Evolutionary conservation across 2,113 vertebrate genomes (phyloP).

Genomic region (Ascaphus truei): DNA sequence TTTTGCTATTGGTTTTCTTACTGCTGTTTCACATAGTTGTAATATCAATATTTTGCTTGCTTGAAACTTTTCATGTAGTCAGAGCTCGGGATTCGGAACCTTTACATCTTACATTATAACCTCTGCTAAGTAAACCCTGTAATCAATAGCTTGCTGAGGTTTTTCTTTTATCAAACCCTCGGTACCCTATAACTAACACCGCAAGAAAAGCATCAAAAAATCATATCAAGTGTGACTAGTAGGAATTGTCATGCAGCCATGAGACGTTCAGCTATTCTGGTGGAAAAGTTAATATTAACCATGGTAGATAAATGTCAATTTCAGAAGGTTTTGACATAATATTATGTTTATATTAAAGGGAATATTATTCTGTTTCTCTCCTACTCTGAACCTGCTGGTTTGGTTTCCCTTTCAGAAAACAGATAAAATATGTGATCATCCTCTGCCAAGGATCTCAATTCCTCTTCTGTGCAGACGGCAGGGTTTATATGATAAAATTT

Average conservation of each 20-base stretch:
- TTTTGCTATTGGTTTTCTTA: too few relatives aligned
- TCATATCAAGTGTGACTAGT: slow-evolving; percentile 47
- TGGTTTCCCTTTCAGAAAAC: slow-evolving; percentile 57
- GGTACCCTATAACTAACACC: slow-evolving; percentile 55
- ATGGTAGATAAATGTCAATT: slow-evolving; percentile 57
- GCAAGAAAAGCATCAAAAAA: slow-evolving; percentile 52
- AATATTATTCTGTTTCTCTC: slow-evolving; percentile 51
- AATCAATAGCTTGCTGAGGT: slow-evolving; percentile 47
- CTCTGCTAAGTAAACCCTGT: slow-evolving; percentile 51
- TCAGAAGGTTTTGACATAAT: slow-evolving; percentile 44
- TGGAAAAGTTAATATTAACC: slow-evolving; percentile 56
- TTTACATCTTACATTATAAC: slow-evolving; percentile 45
- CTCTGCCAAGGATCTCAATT: slow-evolving; percentile 57
- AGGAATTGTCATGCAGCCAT: slow-evolving; percentile 51
- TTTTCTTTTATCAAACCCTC: slow-evolving; percentile 46
- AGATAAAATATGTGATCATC: slow-evolving; percentile 58
- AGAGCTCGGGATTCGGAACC: slow-evolving; percentile 43
- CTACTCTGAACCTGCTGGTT: slow-evolving; percentile 52
- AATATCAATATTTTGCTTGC: not conserved
- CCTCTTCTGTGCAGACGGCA: slow-evolving; percentile 53
- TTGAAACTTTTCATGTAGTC: slow-evolving; percentile 35
- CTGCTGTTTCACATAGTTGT: too few relatives aligned
- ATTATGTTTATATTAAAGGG: slow-evolving; percentile 63
- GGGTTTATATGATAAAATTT: slow-evolving; percentile 64
- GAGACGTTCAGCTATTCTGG: slow-evolving; percentile 50